Evolutionary conservation across 2,797 vertebrate genomes (phyloP).

Genomic region (Galaxias olidus): DNA sequence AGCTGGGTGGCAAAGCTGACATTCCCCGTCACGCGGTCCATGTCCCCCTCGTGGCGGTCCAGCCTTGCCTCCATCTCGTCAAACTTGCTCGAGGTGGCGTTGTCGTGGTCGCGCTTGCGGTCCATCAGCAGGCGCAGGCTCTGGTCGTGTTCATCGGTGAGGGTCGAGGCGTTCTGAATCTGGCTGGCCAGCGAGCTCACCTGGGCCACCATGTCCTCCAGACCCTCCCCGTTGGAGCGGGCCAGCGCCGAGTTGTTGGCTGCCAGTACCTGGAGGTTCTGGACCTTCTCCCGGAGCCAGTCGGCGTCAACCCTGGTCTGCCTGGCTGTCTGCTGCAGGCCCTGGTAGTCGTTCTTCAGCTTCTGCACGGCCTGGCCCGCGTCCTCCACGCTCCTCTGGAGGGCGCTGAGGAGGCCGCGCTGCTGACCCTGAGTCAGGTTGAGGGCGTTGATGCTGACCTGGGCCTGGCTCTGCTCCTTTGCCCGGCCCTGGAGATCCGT

Average conservation of each 20-base stretch:
- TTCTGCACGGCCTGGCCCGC: conserved; percentile 89
- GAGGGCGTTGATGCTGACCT: conserved; percentile 84
- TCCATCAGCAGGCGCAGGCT: conserved; percentile 83
- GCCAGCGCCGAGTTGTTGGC: conserved; percentile 89
- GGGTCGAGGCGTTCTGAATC: conserved; percentile 86
- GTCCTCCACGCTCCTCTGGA: conserved; percentile 92
- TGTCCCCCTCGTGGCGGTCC: conserved; percentile 67
- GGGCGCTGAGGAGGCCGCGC: conserved; percentile 79
- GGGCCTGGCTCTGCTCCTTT: conserved; percentile 78
- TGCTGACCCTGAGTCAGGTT: conserved; percentile 94
- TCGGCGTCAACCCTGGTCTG: conserved; percentile 86
- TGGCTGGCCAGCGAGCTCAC: conserved; percentile 84
- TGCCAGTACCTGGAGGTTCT: conserved; percentile 87
- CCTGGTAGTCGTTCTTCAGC: conserved; percentile 92
- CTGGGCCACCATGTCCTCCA: conserved; percentile 90
- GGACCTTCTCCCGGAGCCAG: conserved; percentile 94
- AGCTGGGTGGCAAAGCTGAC: conserved; percentile 72
- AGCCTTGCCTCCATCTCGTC: conserved; percentile 66
- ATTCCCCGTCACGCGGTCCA: conserved; percentile 74
- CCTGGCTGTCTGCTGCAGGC: conserved; percentile 87
- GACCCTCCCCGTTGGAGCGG: conserved; percentile 87
- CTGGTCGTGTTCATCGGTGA: conserved; percentile 79
- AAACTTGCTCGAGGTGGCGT: conserved; percentile 68
- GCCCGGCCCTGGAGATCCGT: conserved; percentile 87
- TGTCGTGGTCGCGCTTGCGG: conserved; percentile 73